Evolutionary conservation across 2,113 vertebrate species (phyloP), one percentile per base, ranked within the genome.

Genomic region (Carassius carassius): DNA sequence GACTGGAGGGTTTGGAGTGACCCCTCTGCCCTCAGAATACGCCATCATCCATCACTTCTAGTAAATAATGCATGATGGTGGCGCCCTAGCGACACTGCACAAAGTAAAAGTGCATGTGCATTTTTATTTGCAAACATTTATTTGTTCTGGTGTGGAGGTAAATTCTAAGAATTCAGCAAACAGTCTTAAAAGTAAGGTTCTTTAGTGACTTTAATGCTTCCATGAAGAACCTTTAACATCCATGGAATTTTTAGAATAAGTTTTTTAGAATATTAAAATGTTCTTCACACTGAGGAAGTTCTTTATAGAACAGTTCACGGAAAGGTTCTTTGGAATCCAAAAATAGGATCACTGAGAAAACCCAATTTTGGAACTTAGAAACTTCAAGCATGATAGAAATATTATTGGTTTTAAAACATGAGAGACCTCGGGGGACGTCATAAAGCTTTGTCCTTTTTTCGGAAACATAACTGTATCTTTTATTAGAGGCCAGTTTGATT

Each of bases 61-160:
- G 49, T 85, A 63, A 85, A 87, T 85, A 63, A 87, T 87, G 83
- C 56, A 87, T 77, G 29, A 25, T 16, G 73, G 47, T 58, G 47
- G 56, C 37, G 3, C 60, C 41, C 60, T 32, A 17, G 16, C 0
- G 21, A 60, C 1, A 29, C 23, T 49, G 14, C 37, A 49, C 58
- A 32, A 11, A 80, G 60, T 67, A 49, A 65, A 67, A 29, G n/a
- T 62, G 56, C 13, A 62, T 67, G 37, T 49, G 37, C 60, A 47
- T 60, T 29, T 41, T 14, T 62, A 32, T 77, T 54, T 77, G 25
- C 29, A 29, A 1, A 29, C 29, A 29, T 29, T 29, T 29, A 29
- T 77, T 54, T 77, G 25, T 9, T 16, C 10, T 78, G 19, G 5
- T 51, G n/a, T 17, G n/a, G 56, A 21, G 8, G 19, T 21, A 21